These are phyloP conservation scores for Limanda limanda DNA, from an alignment of 2,113 vertebrate genomes.

Conservation along the genomic window DNA sequence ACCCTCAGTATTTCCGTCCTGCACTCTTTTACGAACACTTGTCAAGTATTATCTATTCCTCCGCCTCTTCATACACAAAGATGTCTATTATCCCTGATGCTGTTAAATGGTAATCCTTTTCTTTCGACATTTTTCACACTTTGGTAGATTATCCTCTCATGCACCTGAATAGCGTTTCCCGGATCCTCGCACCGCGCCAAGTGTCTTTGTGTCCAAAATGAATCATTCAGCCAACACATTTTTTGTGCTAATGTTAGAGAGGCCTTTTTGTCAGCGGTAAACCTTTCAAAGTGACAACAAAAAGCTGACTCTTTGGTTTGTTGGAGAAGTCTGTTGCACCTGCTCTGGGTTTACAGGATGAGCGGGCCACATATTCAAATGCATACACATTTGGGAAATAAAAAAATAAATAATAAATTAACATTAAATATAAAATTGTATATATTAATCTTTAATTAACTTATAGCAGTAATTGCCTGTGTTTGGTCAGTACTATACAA, in stretches of 20 bases:
- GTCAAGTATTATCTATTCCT: not conserved
- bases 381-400: too few relatives aligned
- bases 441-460: too few relatives aligned
- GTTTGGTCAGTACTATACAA: too few relatives aligned
- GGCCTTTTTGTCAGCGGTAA: not conserved
- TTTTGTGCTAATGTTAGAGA: not conserved
- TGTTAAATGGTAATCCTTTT: not conserved
- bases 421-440: too few relatives aligned
- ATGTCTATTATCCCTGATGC: not conserved
- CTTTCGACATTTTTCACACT: not conserved
- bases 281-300: not conserved
- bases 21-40: constrained; percentile 5
- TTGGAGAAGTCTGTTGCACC: not conserved
- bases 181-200: constrained; percentile 9
- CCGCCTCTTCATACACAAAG: constrained; percentile 3
- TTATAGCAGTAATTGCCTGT: too few relatives aligned
- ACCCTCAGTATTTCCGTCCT: not conserved
- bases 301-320: not conserved
- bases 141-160: not conserved
- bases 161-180: not conserved
- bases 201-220: constrained; percentile 4
- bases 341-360: not conserved
- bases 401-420: too few relatives aligned
- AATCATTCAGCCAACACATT: not conserved
- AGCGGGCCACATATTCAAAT: too few relatives aligned